Percentiles rank a stretch among this genome's conserved stretches.
phyloP scores from a whole-genome alignment of 2,113 vertebrate species.

The Candoia aspera region DNA sequence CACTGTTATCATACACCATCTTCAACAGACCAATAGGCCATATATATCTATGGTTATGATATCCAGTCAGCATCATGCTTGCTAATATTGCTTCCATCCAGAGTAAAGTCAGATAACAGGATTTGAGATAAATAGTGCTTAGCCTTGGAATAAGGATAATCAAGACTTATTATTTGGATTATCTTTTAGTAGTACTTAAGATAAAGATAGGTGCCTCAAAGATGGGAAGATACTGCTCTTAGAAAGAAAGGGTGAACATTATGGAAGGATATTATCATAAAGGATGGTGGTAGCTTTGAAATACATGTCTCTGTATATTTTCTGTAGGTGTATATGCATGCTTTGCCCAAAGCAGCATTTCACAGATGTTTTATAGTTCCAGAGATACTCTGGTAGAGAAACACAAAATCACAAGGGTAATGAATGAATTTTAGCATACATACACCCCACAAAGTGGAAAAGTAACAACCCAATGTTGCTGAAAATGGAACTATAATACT shows the following conservation, averaged over 20 bases:
- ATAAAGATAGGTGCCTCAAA: background rate
- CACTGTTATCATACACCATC: too few relatives aligned
- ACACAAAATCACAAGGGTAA: background rate
- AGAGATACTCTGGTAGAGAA: background rate
- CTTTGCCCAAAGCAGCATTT: background rate
- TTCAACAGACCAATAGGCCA: too few relatives aligned
- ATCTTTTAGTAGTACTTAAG: background rate
- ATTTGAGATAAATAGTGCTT: background rate
- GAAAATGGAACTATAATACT: background rate
- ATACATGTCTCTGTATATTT: background rate
- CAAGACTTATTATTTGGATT: background rate
- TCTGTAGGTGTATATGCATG: background rate
- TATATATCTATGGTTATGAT: too few relatives aligned
- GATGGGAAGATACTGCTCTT: background rate
- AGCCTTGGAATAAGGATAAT: background rate
- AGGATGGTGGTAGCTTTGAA: background rate
- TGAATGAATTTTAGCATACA: background rate
- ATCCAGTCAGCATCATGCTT: too few relatives aligned
- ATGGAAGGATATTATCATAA: background rate
- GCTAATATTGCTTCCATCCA: background rate
- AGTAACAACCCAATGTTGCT: background rate
- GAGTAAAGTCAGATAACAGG: background rate
- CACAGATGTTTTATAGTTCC: background rate
- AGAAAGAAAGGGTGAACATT: background rate
- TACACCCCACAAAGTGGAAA: background rate